These are phyloP conservation scores for Druon quercuslanigerum DNA, from an alignment of 1,140 invertebrate genomes.

Conservation along the genomic window DNA sequence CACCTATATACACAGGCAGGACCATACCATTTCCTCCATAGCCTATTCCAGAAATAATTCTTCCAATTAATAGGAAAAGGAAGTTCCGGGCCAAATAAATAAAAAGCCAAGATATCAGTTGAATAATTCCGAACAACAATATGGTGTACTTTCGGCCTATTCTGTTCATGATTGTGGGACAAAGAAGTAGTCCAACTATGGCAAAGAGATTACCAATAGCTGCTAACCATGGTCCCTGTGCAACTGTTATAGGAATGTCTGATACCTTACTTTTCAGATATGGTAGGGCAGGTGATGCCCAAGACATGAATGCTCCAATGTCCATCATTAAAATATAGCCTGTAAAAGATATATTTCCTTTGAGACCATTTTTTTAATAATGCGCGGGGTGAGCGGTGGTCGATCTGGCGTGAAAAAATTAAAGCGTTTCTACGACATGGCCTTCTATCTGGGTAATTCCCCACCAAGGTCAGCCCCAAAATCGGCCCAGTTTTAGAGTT, in stretches of 20 bases:
- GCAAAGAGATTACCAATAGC: background rate
- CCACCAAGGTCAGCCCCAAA: too few species aligned
- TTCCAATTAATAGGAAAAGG: slow-evolving; percentile 57
- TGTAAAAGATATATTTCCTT: background rate
- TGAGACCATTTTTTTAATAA: too few species aligned
- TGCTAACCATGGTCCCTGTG: background rate
- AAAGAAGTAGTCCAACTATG: background rate
- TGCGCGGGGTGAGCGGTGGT: too few species aligned
- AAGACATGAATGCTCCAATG: background rate
- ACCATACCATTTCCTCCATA: slow-evolving; percentile 73
- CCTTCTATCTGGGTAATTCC: too few species aligned
- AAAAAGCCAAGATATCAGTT: slow-evolving; percentile 52
- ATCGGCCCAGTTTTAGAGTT: too few species aligned
- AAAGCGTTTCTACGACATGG: too few species aligned
- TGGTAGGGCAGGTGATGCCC: background rate
- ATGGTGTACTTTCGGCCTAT: background rate
- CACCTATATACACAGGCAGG: slow-evolving; percentile 76
- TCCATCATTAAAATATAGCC: slow-evolving; percentile 1
- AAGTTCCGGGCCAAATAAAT: slow-evolving; percentile 57
- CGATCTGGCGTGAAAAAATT: too few species aligned
- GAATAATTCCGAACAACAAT: background rate
- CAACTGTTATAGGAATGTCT: background rate
- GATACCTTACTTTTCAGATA: background rate
- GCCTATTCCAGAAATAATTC: slow-evolving; percentile 72
- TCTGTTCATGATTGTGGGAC: background rate